Evolutionary conservation across 2,888 invertebrate species (phyloP).

Genomic region (Acleris cristana): DNA sequence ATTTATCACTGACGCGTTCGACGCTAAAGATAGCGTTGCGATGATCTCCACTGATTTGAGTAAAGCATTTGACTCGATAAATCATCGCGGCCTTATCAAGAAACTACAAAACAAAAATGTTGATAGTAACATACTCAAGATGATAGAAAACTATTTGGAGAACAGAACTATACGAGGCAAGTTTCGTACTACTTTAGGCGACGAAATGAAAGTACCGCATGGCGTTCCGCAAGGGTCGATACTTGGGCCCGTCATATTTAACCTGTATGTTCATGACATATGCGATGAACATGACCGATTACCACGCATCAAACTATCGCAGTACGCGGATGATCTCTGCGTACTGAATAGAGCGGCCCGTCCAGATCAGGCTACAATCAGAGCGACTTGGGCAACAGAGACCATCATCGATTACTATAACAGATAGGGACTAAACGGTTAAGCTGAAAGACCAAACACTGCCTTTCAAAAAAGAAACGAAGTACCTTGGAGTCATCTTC

Average conservation of each 20-base stretch:
- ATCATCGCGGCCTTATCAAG: conserved; percentile 13
- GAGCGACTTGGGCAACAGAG: conserved; percentile 4
- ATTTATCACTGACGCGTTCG: conserved; percentile 12
- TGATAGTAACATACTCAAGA: conserved; percentile 9
- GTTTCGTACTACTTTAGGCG: not conserved
- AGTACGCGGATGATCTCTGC: conserved; percentile 2
- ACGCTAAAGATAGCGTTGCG: conserved; percentile 12
- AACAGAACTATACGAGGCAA: not conserved
- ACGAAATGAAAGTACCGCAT: not conserved
- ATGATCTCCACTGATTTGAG: conserved; percentile 12
- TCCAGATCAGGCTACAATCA: not conserved
- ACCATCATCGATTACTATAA: conserved; percentile 2
- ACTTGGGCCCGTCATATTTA: conserved; percentile 2
- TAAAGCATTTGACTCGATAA: conserved; percentile 12
- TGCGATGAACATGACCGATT: not conserved
- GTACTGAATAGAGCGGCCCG: not conserved
- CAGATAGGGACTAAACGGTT: conserved; percentile 7
- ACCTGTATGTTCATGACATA: conserved; percentile 1
- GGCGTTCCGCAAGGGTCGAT: not conserved
- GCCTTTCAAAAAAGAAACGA: conserved; percentile 9
- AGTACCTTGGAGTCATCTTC: conserved; percentile 36
- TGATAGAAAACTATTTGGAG: not conserved
- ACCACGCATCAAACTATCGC: not conserved
- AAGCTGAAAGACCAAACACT: conserved; percentile 1
- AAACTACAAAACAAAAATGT: conserved; percentile 17